These are phyloP conservation scores for Heliconius charithonia DNA, from an alignment of 2,888 invertebrate genomes.

Conservation along the genomic window DNA sequence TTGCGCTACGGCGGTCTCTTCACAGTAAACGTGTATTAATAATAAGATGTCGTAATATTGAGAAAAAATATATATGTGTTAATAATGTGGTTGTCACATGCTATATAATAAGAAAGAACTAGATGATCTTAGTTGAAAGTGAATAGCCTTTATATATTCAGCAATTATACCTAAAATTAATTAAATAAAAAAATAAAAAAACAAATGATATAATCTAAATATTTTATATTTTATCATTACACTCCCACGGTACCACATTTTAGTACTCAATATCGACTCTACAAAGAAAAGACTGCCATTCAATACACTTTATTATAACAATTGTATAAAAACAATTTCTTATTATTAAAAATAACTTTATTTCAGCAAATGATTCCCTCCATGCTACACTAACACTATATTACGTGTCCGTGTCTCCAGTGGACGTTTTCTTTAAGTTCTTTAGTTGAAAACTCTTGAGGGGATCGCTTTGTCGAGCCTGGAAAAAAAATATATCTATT, in stretches of 20 bases:
- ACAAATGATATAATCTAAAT: not conserved
- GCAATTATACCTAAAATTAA: not conserved
- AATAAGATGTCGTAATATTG: too few relatives aligned
- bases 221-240: slow-evolving; percentile 9
- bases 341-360: not conserved
- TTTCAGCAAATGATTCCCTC: slow-evolving; percentile 26
- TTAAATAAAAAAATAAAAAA: not conserved
- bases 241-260: not conserved
- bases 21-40: too few relatives aligned
- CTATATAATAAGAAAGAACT: too few relatives aligned
- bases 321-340: slow-evolving; percentile 41
- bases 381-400: slow-evolving; percentile 66
- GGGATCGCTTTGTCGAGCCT: slow-evolving; percentile 88
- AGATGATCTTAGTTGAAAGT: too few relatives aligned
- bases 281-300: slow-evolving; percentile 59
- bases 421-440: slow-evolving; percentile 74
- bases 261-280: slow-evolving; percentile 48
- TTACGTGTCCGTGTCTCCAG: slow-evolving; percentile 60
- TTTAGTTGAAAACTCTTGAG: slow-evolving; percentile 86
- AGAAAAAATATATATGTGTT: too few relatives aligned
- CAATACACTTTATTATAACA: slow-evolving; percentile 54
- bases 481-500: slow-evolving; percentile 16
- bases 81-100: too few relatives aligned
- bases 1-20: too few relatives aligned
- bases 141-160: too few relatives aligned